A percentile compares a stretch with the other conserved stretches of the same genome.
phyloP scores from a whole-genome alignment of 2,113 vertebrate species.

The Pantherophis guttatus region DNA sequence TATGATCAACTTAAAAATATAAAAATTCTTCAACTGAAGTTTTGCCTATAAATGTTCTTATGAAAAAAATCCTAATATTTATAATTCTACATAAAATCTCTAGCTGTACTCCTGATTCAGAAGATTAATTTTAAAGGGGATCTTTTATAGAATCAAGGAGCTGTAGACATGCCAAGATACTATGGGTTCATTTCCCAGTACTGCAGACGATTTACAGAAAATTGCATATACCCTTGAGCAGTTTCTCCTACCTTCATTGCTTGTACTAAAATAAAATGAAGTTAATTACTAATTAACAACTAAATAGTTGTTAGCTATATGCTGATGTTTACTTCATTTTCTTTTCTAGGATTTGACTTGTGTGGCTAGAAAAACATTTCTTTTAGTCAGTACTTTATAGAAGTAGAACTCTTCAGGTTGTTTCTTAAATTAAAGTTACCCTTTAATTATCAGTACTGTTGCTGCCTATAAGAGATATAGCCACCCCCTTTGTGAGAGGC shows the following conservation, averaged over 20 bases:
- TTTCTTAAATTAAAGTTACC: not conserved
- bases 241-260: not conserved
- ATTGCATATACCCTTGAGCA: not conserved
- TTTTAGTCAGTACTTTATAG: not conserved
- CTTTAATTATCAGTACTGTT: not conserved
- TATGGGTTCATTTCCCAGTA: not conserved
- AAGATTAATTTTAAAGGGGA: slow-evolving; percentile 40
- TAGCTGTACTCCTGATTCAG: slow-evolving; percentile 21
- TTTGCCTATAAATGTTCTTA: slow-evolving; percentile 27
- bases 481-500: not conserved
- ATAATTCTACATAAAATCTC: slow-evolving; percentile 30
- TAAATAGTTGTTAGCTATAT: not conserved
- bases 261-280: not conserved
- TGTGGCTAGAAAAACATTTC: not conserved
- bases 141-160: not conserved
- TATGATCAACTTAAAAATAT: slow-evolving; percentile 6
- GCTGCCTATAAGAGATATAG: not conserved
- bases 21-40: not conserved
- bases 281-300: not conserved
- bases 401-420: not conserved
- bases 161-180: not conserved
- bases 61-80: slow-evolving; percentile 43
- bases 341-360: not conserved
- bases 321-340: not conserved
- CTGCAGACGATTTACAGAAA: not conserved